Evolutionary conservation across 2,797 vertebrate species (phyloP), one percentile per base, ranked within the genome.

Genomic region (Otolemur crassicaudatus): DNA sequence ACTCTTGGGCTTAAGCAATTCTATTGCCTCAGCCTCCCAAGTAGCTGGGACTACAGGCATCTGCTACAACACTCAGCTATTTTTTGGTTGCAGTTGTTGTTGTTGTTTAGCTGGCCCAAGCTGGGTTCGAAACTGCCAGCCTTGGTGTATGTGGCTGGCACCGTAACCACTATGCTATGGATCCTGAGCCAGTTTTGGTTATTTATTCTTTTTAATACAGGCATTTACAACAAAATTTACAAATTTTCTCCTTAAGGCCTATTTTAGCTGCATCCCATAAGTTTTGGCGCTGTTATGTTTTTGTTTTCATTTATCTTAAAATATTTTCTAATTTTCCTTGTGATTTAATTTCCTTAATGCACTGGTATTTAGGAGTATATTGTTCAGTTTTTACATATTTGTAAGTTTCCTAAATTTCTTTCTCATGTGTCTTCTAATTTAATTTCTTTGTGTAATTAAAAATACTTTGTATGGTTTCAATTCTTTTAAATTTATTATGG

Each of bases 371-470:
- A 90, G 37, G 29, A 65, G 19, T 56, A 1, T 89, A 19, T 80
- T 87, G 25, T 88, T 77, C 61, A 79, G 77, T 96, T 86, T 89
- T 6, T 19, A 79, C 49, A 9, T 83, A 83, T 89, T 93, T 80
- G 17, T 88, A 63, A 83, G 85, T 94, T 87, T 70, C 40, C 61
- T 40, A 40, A 60, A 77, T 91, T 73, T 90, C 7, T 60, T 91
- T 79, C 31, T 91, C 49, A 79, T 85, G 63, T 93, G 49, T 70
- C 85, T 97, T 96, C 63, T 96, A 84, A 93, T 94, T 67, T 94
- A 84, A 93, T 94, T 61, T 61, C 19, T 22, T 69, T 95, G 27
- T 91, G 40, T 22, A 65, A 31, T 65, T 65, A 65, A 60, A 60
- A 13, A 85, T 88, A 40, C 37, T 90, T 94, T 58, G 6, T 79